These are phyloP conservation scores for Proteles cristata DNA, from an alignment of 2,113 vertebrate species.

Conservation along the genomic window DNA sequence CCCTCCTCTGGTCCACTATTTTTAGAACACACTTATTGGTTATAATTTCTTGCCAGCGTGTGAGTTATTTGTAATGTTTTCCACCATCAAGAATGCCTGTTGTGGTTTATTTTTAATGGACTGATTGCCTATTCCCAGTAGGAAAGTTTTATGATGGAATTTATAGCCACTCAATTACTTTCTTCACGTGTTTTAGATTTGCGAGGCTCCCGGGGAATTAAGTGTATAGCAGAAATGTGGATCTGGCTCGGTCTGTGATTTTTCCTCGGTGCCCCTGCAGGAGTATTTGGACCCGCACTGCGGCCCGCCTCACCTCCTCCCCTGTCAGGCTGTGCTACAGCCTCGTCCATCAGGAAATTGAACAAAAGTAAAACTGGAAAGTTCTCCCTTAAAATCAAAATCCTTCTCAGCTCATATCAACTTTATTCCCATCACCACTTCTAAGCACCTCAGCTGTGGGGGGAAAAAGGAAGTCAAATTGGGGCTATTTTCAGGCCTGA, in stretches of 20 bases:
- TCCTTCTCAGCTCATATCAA: background rate
- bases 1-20: slow-evolving; percentile 61
- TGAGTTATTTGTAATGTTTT: slow-evolving; percentile 69
- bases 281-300: background rate
- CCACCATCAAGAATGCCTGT: slow-evolving; percentile 62
- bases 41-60: slow-evolving; percentile 69
- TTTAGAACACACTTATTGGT: slow-evolving; percentile 69
- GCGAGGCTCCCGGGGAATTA: background rate
- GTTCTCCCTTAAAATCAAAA: background rate
- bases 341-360: slow-evolving; percentile 43
- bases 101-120: slow-evolving; percentile 70
- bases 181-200: slow-evolving; percentile 61
- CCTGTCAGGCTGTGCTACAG: background rate
- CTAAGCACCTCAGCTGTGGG: background rate
- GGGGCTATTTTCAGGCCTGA: background rate
- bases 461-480: background rate
- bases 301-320: background rate
- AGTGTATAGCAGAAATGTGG: background rate
- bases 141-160: slow-evolving; percentile 67
- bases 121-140: slow-evolving; percentile 64
- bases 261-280: slow-evolving; percentile 13
- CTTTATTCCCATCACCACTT: background rate
- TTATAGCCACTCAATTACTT: slow-evolving; percentile 64
- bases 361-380: slow-evolving; percentile 13
- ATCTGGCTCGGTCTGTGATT: background rate